phyloP scores from a whole-genome alignment of 2,113 vertebrate species.

The Rafetus swinhoei region DNA sequence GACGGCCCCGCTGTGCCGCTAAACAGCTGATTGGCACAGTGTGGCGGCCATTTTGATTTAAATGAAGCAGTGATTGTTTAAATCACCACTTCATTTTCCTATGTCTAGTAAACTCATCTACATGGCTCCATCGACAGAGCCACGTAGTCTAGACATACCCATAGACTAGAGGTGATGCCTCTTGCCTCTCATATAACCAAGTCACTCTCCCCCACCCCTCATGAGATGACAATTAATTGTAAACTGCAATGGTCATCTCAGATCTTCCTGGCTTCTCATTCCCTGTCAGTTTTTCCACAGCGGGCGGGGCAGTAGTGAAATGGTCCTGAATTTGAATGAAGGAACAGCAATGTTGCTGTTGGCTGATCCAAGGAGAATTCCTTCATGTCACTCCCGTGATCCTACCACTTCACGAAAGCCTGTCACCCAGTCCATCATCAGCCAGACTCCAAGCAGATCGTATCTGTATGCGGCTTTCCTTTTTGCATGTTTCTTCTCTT shows the following conservation, averaged over 20 bases:
- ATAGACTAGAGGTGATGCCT: accelerated
- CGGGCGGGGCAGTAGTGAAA: not conserved
- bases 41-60: no score
- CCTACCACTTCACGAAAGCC: not conserved
- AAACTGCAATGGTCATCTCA: not conserved
- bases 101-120: no score
- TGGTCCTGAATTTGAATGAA: not conserved
- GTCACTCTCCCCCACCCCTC: no score
- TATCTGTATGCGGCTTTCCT: not conserved
- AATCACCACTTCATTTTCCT: no score
- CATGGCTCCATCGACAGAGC: no score
- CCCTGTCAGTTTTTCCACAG: accelerated
- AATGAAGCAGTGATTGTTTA: no score
- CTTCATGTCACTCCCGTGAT: not conserved
- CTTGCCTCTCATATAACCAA: not conserved
- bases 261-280: not conserved
- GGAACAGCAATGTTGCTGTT: not conserved
- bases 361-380: not conserved
- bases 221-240: not conserved
- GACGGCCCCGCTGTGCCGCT: no score
- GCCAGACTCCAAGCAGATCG: not conserved
- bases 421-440: not conserved
- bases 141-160: not conserved
- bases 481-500: not conserved
- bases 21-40: no score